These are phyloP conservation scores for Calephelis perditalis DNA, from an alignment of 2,888 invertebrate genomes.

Conservation along the genomic window DNA sequence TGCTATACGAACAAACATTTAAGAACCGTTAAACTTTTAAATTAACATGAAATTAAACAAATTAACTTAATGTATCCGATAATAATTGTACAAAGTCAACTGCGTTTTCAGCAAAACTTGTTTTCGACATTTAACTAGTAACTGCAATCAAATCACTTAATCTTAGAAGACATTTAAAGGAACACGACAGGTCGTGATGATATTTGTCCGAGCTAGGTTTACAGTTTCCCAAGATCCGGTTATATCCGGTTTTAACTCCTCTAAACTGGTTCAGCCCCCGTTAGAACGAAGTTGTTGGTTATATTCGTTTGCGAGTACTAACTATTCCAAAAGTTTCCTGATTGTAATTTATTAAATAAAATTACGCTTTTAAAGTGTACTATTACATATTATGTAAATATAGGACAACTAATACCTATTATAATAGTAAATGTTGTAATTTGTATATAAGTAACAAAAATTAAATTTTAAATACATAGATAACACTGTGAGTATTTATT, in stretches of 20 bases:
- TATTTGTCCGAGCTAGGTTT: conserved; percentile 24
- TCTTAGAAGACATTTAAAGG: conserved; percentile 11
- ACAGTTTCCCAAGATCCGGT: conserved; percentile 29
- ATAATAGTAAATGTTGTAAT: conserved; percentile 78
- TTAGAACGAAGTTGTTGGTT: conserved; percentile 47
- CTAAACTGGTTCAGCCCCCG: conserved; percentile 43
- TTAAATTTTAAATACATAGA: conserved; percentile 79
- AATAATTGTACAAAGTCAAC: no score
- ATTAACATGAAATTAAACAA: no score
- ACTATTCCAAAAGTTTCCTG: conserved; percentile 67
- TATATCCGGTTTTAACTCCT: conserved; percentile 24
- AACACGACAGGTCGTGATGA: conserved; percentile 14
- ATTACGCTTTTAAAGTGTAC: conserved; percentile 77
- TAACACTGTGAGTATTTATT: conserved; percentile 63
- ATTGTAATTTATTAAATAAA: conserved; percentile 67
- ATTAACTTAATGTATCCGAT: no score
- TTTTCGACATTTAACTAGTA: conserved; percentile 5
- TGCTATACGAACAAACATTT: no score
- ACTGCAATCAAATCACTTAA: background rate
- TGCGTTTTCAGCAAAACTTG: background rate
- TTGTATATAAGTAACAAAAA: conserved; percentile 78
- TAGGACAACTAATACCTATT: conserved; percentile 74
- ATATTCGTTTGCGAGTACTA: conserved; percentile 50
- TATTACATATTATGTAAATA: conserved; percentile 71
- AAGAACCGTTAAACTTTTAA: no score